Evolutionary conservation across 2,113 vertebrate genomes (phyloP).

Genomic region (Apteryx mantelli): DNA sequence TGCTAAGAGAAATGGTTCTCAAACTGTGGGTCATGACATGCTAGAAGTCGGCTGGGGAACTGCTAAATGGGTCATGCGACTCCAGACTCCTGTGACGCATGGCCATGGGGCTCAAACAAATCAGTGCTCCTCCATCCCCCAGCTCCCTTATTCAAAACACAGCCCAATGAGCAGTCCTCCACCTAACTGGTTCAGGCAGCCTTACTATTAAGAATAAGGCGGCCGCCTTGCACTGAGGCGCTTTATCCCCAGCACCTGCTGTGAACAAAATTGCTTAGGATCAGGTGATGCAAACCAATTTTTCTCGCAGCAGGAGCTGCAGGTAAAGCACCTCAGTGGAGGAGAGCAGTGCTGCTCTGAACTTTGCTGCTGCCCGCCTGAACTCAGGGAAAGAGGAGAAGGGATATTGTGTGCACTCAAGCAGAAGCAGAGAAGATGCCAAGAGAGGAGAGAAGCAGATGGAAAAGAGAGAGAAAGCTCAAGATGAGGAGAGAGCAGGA

Average conservation of each 20-base stretch:
- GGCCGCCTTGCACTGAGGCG: neutral
- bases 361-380: slow-evolving; percentile 50
- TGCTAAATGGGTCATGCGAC: neutral
- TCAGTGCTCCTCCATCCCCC: neutral
- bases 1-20: neutral
- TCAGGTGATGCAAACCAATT: slow-evolving; percentile 74
- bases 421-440: slow-evolving; percentile 52
- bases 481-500: slow-evolving; percentile 64
- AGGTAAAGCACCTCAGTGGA: slow-evolving; percentile 67
- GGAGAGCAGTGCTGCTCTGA: slow-evolving; percentile 29
- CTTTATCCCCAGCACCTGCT: slow-evolving; percentile 66
- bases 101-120: accelerated
- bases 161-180: neutral
- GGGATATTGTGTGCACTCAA: slow-evolving; percentile 62
- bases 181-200: neutral
- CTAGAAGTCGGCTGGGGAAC: neutral
- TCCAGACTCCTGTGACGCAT: accelerated
- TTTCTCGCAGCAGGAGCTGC: slow-evolving; percentile 69
- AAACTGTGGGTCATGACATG: neutral
- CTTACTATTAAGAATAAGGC: neutral
- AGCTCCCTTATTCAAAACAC: accelerated
- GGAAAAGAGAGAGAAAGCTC: slow-evolving; percentile 67
- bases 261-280: slow-evolving; percentile 71
- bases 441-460: slow-evolving; percentile 68
- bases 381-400: slow-evolving; percentile 51